These are phyloP conservation scores for Mormyrus proboscirostris DNA, from an alignment of 2,797 vertebrate genomes.

Conservation along the genomic window DNA sequence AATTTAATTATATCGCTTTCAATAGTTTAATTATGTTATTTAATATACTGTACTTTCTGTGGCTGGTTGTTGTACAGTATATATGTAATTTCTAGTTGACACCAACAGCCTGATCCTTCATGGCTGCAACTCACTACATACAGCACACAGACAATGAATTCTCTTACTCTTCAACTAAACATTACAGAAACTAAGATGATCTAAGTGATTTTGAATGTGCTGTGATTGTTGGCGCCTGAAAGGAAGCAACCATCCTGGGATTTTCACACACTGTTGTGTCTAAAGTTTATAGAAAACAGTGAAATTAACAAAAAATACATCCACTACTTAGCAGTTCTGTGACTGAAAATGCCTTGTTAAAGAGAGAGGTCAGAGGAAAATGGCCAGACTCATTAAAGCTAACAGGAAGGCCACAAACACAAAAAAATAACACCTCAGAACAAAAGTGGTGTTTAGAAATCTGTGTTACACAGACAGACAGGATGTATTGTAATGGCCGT, in stretches of 20 bases:
- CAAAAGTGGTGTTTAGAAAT: background rate
- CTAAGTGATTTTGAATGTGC: background rate
- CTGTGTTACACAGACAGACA: background rate
- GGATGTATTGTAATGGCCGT: background rate
- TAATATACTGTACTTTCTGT: background rate
- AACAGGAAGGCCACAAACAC: background rate
- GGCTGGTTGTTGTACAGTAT: background rate
- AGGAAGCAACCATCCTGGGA: background rate
- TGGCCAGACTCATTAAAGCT: background rate
- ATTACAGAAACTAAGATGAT: background rate
- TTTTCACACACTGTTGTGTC: background rate
- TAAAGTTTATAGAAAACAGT: background rate
- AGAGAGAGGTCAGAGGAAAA: background rate
- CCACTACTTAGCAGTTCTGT: background rate
- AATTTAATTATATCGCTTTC: background rate
- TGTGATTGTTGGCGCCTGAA: background rate
- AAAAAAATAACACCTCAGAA: background rate
- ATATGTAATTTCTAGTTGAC: background rate
- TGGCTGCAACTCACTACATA: background rate
- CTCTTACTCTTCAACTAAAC: background rate
- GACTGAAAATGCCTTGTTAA: background rate
- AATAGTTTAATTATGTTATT: background rate
- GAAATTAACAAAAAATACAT: background rate
- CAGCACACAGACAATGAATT: background rate
- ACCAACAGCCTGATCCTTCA: background rate